phyloP scores from a whole-genome alignment of 2,797 vertebrate species.

The Rhabdomys pumilio region DNA sequence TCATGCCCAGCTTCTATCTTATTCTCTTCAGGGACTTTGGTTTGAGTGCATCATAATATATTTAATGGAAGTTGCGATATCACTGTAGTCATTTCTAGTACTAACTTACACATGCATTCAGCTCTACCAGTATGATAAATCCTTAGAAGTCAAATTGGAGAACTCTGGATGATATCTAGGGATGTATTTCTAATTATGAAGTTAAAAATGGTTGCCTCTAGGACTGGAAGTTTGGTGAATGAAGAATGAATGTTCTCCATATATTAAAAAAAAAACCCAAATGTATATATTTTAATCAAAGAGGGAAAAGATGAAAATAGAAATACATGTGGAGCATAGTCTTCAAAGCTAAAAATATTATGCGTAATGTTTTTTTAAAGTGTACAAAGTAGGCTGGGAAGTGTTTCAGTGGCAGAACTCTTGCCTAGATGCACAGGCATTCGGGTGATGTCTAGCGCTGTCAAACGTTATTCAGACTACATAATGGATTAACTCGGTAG shows the following conservation, averaged over 20 bases:
- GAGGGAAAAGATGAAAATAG: neutral
- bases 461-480: neutral
- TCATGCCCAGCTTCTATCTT: neutral
- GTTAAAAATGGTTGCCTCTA: conserved; percentile 43
- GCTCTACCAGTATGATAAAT: neutral
- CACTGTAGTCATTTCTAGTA: neutral
- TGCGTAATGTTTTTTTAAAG: neutral
- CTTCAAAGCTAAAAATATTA: conserved; percentile 24
- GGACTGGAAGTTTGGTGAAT: conserved; percentile 7
- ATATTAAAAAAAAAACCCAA: neutral
- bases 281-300: conserved; percentile 17
- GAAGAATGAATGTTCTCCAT: neutral
- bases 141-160: conserved; percentile 42
- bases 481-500: neutral
- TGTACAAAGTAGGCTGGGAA: neutral
- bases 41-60: neutral
- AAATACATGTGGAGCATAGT: neutral
- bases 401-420: neutral
- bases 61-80: neutral
- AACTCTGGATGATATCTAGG: conserved; percentile 54
- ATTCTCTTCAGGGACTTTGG: neutral
- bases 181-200: conserved; percentile 9
- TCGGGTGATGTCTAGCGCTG: neutral
- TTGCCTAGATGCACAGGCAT: neutral
- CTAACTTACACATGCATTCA: neutral